Conservation (phyloP, 92 coral and sea anemone species). For the Zoanthus gigantus region DNA sequence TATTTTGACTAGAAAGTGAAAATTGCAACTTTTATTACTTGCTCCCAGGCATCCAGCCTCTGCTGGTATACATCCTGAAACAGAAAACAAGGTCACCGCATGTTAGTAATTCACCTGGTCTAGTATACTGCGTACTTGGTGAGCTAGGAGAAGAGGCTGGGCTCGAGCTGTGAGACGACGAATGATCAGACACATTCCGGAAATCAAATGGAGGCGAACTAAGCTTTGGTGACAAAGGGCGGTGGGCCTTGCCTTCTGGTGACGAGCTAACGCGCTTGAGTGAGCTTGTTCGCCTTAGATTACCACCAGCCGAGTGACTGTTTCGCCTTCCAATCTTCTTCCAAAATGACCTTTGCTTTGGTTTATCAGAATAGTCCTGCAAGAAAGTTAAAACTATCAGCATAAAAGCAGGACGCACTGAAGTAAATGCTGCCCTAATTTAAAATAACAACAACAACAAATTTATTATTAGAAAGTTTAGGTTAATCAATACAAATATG, state of each 20-base stretch:
- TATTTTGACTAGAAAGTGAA: background rate
- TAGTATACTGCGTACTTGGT: conserved; percentile 77
- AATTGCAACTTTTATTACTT: background rate
- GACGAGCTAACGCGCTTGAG: conserved; percentile 82
- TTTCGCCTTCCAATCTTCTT: conserved; percentile 80
- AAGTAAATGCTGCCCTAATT: no score
- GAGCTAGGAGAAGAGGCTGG: conserved; percentile 97
- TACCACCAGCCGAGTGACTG: conserved; percentile 74
- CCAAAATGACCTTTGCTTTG: conserved; percentile 86
- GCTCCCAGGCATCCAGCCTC: background rate
- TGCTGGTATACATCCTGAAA: background rate
- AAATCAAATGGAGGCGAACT: conserved; percentile 88
- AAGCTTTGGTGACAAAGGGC: conserved; percentile 84
- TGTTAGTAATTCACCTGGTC: conserved; percentile 81
- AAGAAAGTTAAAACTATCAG: conserved; percentile 17
- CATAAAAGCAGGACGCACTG: no score
- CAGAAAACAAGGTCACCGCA: background rate
- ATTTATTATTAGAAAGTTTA: no score
- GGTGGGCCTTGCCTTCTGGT: conserved; percentile 69
- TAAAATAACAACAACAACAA: background rate
- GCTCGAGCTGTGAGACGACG: conserved; percentile 94
- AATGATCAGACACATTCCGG: conserved; percentile 84
- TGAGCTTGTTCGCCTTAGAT: conserved; percentile 80
- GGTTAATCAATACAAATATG: no score
- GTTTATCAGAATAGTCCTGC: conserved; percentile 43